Conservation (phyloP, 2,888 invertebrate genomes). For the Cryptosula pallasiana region DNA sequence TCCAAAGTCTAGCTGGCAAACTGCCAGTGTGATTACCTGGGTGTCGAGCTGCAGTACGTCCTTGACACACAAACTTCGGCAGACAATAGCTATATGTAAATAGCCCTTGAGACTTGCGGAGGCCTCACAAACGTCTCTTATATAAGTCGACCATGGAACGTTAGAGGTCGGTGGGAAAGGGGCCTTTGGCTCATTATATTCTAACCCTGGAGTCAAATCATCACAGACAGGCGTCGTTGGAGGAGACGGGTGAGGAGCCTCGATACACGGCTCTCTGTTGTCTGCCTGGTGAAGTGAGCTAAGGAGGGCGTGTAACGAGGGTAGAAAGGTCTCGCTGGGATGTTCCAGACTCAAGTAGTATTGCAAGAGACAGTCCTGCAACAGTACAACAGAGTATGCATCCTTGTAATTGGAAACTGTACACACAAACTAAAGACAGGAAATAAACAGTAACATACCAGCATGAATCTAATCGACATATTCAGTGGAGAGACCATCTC, state of each 20-base stretch:
- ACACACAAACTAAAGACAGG: no score
- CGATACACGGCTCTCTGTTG: not conserved
- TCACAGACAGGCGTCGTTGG: not conserved
- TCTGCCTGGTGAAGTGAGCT: not conserved
- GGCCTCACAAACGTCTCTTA: not conserved
- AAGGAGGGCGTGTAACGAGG: not conserved
- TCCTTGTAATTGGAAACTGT: no score
- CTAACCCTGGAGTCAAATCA: not conserved
- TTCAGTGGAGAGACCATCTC: not conserved
- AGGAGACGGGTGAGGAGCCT: not conserved
- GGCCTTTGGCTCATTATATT: not conserved
- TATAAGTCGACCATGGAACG: constrained; percentile 1
- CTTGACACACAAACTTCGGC: constrained; percentile 11
- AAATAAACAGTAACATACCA: not conserved
- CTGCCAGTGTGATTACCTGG: not conserved
- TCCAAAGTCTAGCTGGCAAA: no score
- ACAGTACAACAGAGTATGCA: no score
- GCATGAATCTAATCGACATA: not conserved
- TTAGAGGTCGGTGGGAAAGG: not conserved
- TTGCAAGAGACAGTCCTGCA: not conserved
- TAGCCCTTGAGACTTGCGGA: not conserved
- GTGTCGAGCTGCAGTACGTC: not conserved
- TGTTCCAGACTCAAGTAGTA: constrained; percentile 12
- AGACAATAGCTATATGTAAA: not conserved
- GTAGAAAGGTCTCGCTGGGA: not conserved